These are phyloP conservation scores for Rhodeus uyekii DNA, from an alignment of 2,797 vertebrate genomes.

Conservation along the genomic window DNA sequence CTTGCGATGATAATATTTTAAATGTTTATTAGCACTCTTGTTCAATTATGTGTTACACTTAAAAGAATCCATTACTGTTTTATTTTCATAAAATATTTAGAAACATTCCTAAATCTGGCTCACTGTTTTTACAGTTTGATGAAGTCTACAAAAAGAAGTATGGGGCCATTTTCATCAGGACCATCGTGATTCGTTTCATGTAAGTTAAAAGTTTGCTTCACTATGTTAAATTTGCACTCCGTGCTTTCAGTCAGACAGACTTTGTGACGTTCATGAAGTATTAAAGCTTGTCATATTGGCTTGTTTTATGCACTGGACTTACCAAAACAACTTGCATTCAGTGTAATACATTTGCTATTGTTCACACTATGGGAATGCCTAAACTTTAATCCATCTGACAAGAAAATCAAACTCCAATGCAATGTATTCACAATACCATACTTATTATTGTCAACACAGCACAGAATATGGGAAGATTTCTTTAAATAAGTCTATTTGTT, in stretches of 20 bases:
- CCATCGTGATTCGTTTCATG: slow-evolving; percentile 38
- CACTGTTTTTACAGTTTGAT: slow-evolving; percentile 42
- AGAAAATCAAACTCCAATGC: too few species aligned
- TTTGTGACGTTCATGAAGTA: background rate
- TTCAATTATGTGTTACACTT: background rate
- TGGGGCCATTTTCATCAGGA: slow-evolving; percentile 20
- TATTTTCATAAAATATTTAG: background rate
- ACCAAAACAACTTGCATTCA: background rate
- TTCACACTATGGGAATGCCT: too few species aligned
- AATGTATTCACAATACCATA: background rate
- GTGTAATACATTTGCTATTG: background rate
- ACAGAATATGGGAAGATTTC: background rate
- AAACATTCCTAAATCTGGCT: background rate
- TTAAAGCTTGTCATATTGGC: background rate
- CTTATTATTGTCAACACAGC: background rate
- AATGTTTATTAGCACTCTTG: background rate
- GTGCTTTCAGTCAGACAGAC: background rate
- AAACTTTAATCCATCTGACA: background rate
- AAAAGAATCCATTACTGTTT: background rate
- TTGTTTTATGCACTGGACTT: background rate
- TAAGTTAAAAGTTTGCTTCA: background rate
- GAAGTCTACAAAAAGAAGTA: slow-evolving; percentile 1
- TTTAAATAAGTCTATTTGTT: background rate
- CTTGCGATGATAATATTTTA: too few species aligned
- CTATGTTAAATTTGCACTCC: background rate